Evolutionary conservation across 2,113 vertebrate genomes (phyloP), one percentile per base, ranked within the genome.

Genomic region (Cheirogaleus medius): DNA sequence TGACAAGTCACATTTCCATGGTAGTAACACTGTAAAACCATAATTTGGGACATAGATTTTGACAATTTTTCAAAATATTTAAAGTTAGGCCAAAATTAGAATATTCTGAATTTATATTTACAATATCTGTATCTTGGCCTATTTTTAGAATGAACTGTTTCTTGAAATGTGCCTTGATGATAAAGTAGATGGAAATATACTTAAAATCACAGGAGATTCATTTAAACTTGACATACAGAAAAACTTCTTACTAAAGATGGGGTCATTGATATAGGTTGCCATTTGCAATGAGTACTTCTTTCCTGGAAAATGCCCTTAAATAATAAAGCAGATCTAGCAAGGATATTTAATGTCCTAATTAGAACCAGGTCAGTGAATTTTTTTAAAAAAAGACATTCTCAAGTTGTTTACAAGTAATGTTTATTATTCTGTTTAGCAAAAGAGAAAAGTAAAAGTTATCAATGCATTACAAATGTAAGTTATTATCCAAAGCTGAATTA

Each of bases 41-140:
- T 80, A 42, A 84, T 56, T 34, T 52, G 39, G 39, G 37, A 37
- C 44, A 77, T 3, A 78, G 29, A 77, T 77, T 89, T 91, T 37
- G 23, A 93, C 37, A 58, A 10, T 29, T 94, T 90, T 83, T 87
- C 69, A 94, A 15, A 84, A 47, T 74, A 92, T 63, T 82, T 90
- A 13, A 80, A 73, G 13, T 69, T 21, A 69, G 10, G 14, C 14
- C 44, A 7, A 89, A 96, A 69, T 73, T 47, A 87, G 60, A 94
- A 92, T 87, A 90, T 83, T 80, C n/a, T 25, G 6, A 73, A 56
- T 81, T 84, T 60, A 37, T 87, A 54, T 25, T 78, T 73, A 47
- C 1, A 90, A 14, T 32, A 20, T 42, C 69, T 90, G 12, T 60
- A 80, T 27, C 12, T 89, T 25, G 69, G 52, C 12, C 32, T 29